These are phyloP conservation scores for Druon quercuslanigerum DNA, from an alignment of 1,140 invertebrate genomes.

Conservation along the genomic window DNA sequence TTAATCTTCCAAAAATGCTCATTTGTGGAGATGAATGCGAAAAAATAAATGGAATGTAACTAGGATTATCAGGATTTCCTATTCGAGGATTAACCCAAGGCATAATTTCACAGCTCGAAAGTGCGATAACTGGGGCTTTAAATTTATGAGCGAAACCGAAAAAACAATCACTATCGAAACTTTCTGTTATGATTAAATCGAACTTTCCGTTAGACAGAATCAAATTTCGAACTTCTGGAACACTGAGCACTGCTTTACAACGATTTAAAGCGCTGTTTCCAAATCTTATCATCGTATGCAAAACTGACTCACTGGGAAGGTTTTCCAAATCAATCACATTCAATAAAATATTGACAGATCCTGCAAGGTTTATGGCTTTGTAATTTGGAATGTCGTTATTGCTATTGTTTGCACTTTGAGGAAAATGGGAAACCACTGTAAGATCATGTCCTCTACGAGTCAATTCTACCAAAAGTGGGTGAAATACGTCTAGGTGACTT, in stretches of 20 bases:
- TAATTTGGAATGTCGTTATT: conserved; percentile 73
- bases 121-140: conserved; percentile 76
- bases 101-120: conserved; percentile 78
- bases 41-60: conserved; percentile 78
- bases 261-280: neutral
- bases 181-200: conserved; percentile 80
- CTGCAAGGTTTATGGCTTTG: conserved; percentile 67
- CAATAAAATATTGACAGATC: conserved; percentile 56
- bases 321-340: conserved; percentile 64
- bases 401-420: conserved; percentile 41
- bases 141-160: conserved; percentile 75
- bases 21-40: conserved; percentile 74
- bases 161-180: conserved; percentile 81
- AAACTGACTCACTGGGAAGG: conserved; percentile 1
- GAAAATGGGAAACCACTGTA: conserved; percentile 82
- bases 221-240: conserved; percentile 74
- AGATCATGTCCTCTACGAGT: conserved; percentile 81
- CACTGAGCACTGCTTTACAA: conserved; percentile 77
- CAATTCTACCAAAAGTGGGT: conserved; percentile 80
- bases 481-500: conserved; percentile 83
- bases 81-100: conserved; percentile 79
- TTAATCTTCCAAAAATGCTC: conserved; percentile 74
- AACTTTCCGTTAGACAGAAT: conserved; percentile 75
- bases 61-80: conserved; percentile 78
- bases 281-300: too few species aligned